Evolutionary conservation across 2,888 invertebrate species (phyloP).

Genomic region (Drosophila dives): DNA sequence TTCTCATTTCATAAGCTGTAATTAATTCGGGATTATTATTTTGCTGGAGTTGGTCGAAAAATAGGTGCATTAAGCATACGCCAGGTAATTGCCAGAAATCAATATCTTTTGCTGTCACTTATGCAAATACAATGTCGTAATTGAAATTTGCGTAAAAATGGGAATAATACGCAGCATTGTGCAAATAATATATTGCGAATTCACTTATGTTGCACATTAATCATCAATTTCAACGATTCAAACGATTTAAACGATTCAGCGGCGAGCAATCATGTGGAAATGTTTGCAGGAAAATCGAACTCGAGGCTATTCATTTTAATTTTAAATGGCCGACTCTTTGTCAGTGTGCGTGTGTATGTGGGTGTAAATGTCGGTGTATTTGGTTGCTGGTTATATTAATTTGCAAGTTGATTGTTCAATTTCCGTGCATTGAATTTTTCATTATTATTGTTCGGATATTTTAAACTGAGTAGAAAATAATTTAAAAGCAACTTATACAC

Average conservation of each 20-base stretch:
- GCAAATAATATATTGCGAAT: constrained; percentile 32
- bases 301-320: constrained; percentile 67
- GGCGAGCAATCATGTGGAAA: constrained; percentile 65
- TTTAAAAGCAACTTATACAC: background rate
- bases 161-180: constrained; percentile 1
- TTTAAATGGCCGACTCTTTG: constrained; percentile 36
- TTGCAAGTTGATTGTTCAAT: constrained; percentile 32
- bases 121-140: constrained; percentile 1
- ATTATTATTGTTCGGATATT: background rate
- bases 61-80: constrained; percentile 35
- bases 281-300: constrained; percentile 52
- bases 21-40: constrained; percentile 50
- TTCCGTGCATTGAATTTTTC: constrained; percentile 7
- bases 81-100: background rate
- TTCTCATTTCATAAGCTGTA: constrained; percentile 46
- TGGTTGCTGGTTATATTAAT: constrained; percentile 31
- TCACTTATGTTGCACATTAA: constrained; percentile 60
- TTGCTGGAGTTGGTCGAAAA: constrained; percentile 16
- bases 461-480: constrained; percentile 1
- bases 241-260: constrained; percentile 28
- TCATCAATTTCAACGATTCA: constrained; percentile 52
- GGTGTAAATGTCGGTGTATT: constrained; percentile 6
- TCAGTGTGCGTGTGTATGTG: constrained; percentile 1
- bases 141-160: background rate
- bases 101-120: background rate